Evolutionary conservation across 1,140 invertebrate genomes (phyloP).

Genomic region (Drosophila punjabiensis): DNA sequence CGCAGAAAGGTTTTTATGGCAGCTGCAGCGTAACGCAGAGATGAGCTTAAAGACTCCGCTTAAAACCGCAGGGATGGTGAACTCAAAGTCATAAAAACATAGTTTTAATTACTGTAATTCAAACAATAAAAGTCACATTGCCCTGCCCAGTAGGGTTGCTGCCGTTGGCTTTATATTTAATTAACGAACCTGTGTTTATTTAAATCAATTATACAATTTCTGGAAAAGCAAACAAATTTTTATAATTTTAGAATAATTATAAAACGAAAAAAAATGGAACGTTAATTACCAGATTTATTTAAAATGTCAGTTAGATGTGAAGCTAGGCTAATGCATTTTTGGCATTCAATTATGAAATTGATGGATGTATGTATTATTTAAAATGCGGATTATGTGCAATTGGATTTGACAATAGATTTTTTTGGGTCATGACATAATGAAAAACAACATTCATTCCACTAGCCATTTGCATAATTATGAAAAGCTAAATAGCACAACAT

Average conservation of each 20-base stretch:
- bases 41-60: slow-evolving; percentile 23
- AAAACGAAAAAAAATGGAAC: slow-evolving; percentile 5
- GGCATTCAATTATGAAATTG: slow-evolving; percentile 16
- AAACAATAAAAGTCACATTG: slow-evolving; percentile 46
- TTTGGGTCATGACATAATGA: background rate
- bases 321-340: background rate
- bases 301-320: slow-evolving; percentile 3
- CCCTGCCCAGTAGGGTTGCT: background rate
- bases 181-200: slow-evolving; percentile 27
- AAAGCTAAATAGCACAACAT: background rate
- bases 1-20: slow-evolving; percentile 2
- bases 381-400: slow-evolving; percentile 8
- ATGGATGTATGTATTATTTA: slow-evolving; percentile 4
- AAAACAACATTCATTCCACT: background rate
- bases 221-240: background rate
- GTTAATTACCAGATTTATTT: slow-evolving; percentile 33
- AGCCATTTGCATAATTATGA: background rate
- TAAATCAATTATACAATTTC: slow-evolving; percentile 37
- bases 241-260: slow-evolving; percentile 4
- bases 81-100: slow-evolving; percentile 27
- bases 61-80: slow-evolving; percentile 9
- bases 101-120: slow-evolving; percentile 30
- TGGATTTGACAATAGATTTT: slow-evolving; percentile 16
- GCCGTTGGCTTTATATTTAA: slow-evolving; percentile 30
- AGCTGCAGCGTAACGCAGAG: slow-evolving; percentile 6